Evolutionary conservation across 2,888 invertebrate species (phyloP).

Genomic region (Spisula subtruncata): DNA sequence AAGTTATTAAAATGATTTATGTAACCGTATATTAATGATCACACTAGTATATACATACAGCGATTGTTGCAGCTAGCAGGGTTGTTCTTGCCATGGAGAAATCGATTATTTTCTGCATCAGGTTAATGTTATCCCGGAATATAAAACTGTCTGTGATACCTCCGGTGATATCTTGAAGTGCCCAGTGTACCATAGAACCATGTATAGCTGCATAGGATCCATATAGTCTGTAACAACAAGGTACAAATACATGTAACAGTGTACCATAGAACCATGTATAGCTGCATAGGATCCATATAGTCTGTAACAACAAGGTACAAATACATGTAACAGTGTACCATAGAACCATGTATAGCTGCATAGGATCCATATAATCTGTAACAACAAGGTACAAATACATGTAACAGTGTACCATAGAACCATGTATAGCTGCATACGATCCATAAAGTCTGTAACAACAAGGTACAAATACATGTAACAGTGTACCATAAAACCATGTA

Average conservation of each 20-base stretch:
- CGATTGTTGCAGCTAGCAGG: conserved; percentile 69
- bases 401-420: conserved; percentile 98
- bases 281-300: conserved; percentile 99
- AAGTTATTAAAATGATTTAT: no score
- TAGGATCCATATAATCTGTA: conserved; percentile 96
- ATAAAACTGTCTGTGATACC: conserved; percentile 82
- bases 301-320: no score
- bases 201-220: conserved; percentile 98
- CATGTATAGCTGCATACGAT: conserved; percentile 98
- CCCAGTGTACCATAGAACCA: conserved; percentile 98
- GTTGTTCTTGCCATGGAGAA: conserved; percentile 66
- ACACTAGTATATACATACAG: conserved; percentile 50
- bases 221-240: conserved; percentile 89
- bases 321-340: conserved; percentile 98
- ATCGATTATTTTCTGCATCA: conserved; percentile 70
- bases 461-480: no score
- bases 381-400: no score
- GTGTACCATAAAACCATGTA: conserved; percentile 98
- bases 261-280: conserved; percentile 97
- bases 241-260: conserved; percentile 90
- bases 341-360: conserved; percentile 98
- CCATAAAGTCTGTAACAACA: conserved; percentile 94
- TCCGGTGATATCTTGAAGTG: conserved; percentile 98
- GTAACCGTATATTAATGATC: no score
- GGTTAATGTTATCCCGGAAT: conserved; percentile 64